phyloP scores from a whole-genome alignment of 2,888 invertebrate genomes.

The Idaea biselata region DNA sequence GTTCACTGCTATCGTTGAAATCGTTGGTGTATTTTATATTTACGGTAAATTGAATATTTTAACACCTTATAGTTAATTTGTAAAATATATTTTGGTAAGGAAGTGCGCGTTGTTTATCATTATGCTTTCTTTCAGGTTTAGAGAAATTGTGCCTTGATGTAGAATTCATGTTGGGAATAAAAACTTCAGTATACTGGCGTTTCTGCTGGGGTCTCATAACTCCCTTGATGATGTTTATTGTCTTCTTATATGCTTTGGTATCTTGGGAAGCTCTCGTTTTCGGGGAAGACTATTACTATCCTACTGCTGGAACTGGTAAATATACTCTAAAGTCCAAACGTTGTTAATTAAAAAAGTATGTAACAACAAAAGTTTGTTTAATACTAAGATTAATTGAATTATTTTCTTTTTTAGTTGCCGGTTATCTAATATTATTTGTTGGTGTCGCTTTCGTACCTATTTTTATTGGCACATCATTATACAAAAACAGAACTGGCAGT shows the following conservation, averaged over 20 bases:
- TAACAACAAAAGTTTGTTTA: too few species aligned
- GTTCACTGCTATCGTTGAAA: constrained; percentile 83
- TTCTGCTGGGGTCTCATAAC: constrained; percentile 78
- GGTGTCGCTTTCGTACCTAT: background rate
- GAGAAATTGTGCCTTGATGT: constrained; percentile 65
- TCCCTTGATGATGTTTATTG: background rate
- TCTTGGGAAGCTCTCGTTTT: background rate
- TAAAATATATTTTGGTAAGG: background rate
- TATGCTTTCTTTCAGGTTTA: constrained; percentile 16
- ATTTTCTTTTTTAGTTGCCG: background rate
- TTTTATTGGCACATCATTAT: background rate
- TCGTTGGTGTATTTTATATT: constrained; percentile 86
- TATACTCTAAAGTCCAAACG: constrained; percentile 15
- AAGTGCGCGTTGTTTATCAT: background rate
- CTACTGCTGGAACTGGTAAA: constrained; percentile 16
- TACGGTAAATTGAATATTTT: constrained; percentile 77
- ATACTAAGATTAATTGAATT: background rate
- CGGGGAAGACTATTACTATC: background rate
- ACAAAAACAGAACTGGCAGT: background rate
- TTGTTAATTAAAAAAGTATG: too few species aligned
- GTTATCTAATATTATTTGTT: background rate
- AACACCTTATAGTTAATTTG: background rate
- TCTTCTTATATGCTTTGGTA: background rate
- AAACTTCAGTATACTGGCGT: constrained; percentile 84
- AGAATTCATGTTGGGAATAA: constrained; percentile 85